Evolutionary conservation across 2,888 invertebrate species (phyloP), one percentile per base, ranked within the genome.

Genomic region (Lasioglossum vierecki): DNA sequence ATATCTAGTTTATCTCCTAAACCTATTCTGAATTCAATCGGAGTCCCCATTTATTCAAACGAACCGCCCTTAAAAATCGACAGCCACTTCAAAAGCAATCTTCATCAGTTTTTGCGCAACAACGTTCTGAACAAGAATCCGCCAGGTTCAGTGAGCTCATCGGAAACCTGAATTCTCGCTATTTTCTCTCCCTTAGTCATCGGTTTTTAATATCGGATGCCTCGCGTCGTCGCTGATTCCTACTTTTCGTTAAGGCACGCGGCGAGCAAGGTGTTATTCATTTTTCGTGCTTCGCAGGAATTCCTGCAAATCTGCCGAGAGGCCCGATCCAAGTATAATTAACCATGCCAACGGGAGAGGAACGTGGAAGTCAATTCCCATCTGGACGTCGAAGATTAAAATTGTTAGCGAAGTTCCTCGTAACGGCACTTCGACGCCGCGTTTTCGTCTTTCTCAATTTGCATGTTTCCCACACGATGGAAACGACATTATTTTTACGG

Each of bases 401-500:
- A 74, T 26, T n/a, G 39, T 26, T 26, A 26, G 39, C 57, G 26
- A 41, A 66, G 39, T 15, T 30, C 39, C n/a, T 22, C n/a, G 46
- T 46, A 76, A 76, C 30, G 76, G 46, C 66, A n/a, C 35, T 11
- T 18, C 30, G 13, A 6, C 76, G 22, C 13, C 15, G 1, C 71
- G 46, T 8, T 26, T 70, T 53, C 49, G n/a, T 26, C 53, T 18
- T 68, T 46, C 15, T 49, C 9, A 35, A 77, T 70, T 70, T 53
- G 49, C 70, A 53, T 68, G 39, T 39, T 70, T 53, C 41, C 70
- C 39, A 53, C 35, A 26, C 53, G 39, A 13, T 35, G n/a, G 53
- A 15, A 70, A 53, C 39, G 39, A 66, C 53, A n/a, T 77, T 70
- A 41, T 53, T 77, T 77, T 70, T 70, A 49, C 15, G 66, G 44